These are phyloP conservation scores for Heliconius ismenius DNA, from an alignment of 2,888 invertebrate genomes.

Conservation along the genomic window DNA sequence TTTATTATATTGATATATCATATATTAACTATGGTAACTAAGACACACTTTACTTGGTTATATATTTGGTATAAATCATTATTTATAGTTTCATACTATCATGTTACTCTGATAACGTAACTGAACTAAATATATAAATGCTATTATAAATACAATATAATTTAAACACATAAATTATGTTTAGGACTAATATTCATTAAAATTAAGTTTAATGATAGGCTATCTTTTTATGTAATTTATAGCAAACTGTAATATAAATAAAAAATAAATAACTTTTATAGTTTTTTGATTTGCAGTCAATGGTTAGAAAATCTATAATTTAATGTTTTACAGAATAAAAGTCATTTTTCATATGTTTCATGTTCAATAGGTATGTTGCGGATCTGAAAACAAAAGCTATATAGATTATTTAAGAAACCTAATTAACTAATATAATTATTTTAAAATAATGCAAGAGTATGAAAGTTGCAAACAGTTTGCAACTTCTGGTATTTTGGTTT, in stretches of 20 bases:
- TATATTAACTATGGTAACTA: background rate
- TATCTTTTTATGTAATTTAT: background rate
- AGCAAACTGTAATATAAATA: background rate
- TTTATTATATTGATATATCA: background rate
- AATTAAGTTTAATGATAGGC: background rate
- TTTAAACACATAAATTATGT: background rate
- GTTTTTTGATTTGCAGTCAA: too few relatives aligned
- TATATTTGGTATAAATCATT: constrained; percentile 1
- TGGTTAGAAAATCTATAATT: too few relatives aligned
- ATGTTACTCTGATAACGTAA: background rate
- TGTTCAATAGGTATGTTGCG: background rate
- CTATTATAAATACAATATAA: background rate
- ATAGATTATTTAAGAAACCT: background rate
- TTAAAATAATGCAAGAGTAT: too few relatives aligned
- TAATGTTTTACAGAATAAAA: background rate
- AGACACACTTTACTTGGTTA: background rate
- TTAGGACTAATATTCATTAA: background rate
- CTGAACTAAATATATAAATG: background rate
- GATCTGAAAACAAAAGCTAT: constrained; percentile 3
- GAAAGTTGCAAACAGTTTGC: too few relatives aligned
- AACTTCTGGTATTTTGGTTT: too few relatives aligned
- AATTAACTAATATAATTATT: too few relatives aligned
- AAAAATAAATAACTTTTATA: background rate
- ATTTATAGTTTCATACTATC: background rate
- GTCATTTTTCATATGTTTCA: background rate